These are phyloP conservation scores for Loris lydekkerianus DNA, from an alignment of 2,797 vertebrate species.

Conservation along the genomic window DNA sequence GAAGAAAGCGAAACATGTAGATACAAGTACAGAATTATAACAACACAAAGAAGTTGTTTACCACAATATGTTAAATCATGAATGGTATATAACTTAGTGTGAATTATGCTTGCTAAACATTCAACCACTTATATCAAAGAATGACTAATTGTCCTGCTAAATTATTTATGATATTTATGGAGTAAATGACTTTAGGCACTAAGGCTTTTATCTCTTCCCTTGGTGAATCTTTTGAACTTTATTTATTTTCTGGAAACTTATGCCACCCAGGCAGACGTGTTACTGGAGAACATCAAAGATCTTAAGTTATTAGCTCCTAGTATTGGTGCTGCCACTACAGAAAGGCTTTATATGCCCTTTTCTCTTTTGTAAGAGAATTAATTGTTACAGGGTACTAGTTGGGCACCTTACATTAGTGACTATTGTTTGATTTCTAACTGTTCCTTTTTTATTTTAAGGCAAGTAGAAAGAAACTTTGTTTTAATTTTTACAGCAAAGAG, in stretches of 20 bases:
- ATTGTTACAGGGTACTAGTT: neutral
- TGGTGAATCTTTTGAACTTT: conserved; percentile 36
- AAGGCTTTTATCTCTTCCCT: neutral
- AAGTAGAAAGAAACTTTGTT: neutral
- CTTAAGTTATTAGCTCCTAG: neutral
- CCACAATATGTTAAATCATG: neutral
- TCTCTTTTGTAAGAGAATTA: neutral
- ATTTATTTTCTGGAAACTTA: conserved; percentile 38
- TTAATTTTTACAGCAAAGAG: conserved; percentile 7
- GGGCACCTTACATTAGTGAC: neutral
- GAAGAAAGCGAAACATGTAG: neutral
- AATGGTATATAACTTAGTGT: neutral
- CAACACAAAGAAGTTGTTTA: neutral
- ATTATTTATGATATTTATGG: conserved; percentile 14
- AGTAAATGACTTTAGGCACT: neutral
- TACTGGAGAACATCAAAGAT: neutral
- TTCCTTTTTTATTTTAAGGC: conserved; percentile 21
- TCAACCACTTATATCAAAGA: neutral
- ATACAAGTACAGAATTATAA: neutral
- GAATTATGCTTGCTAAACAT: conserved; percentile 4
- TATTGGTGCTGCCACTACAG: neutral
- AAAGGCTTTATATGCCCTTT: neutral
- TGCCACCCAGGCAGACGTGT: neutral
- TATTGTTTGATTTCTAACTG: neutral
- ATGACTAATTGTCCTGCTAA: neutral